Base-by-base conservation (phyloP, 2,888 invertebrate species). In the Rambutsinella grinnellia region DNA sequence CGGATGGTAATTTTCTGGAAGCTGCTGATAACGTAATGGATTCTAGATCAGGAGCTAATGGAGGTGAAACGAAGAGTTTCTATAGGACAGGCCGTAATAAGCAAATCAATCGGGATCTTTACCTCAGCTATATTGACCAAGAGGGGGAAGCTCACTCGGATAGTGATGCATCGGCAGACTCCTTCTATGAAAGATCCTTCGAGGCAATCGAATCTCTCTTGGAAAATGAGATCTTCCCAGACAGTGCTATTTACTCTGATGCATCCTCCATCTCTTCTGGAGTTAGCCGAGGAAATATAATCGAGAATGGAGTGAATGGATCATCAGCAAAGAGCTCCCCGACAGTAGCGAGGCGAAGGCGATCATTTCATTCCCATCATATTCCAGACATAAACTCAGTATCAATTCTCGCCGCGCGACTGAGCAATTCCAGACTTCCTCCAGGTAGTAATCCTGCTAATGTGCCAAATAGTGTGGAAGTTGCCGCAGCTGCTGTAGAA, bases 181-280 rank as follows among this genome's bases (percentile, higher is more conserved):
- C 92, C 83, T 93, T 90, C 84, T 94, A 94, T 84, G 94, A 94
- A 85, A 90, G 91, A 82, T 91, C 92, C 0, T 92, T 92, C 85
- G 92, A 92, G 84, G 91, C 90, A 44, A 91, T 93, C 44, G 94
- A 94, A 86, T 91, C 91, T 72, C 89, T 92, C 44, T 86, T 90
- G 68, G 90, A 90, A 74, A 90, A 89, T 82, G 92, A 91, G 81
- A 89, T 90, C 0, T 94, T 93, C 84, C 90, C 94, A 84, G 94
- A 94, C 86, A 93, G 93, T 63, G 94, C 94, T 79, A 92, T 94
- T 83, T 94, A 94, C 86, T 94, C 94, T 79, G 94, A 79, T 67
- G 77, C 70, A 6, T 82, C 80, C 5, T 80, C 81, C 51, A 79
- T 75, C 66, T 80, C 82, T 54, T 75, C 83, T 49, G 77, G 77